Conservation (phyloP, 2,113 vertebrate genomes). For the Austrofundulus limnaeus region DNA sequence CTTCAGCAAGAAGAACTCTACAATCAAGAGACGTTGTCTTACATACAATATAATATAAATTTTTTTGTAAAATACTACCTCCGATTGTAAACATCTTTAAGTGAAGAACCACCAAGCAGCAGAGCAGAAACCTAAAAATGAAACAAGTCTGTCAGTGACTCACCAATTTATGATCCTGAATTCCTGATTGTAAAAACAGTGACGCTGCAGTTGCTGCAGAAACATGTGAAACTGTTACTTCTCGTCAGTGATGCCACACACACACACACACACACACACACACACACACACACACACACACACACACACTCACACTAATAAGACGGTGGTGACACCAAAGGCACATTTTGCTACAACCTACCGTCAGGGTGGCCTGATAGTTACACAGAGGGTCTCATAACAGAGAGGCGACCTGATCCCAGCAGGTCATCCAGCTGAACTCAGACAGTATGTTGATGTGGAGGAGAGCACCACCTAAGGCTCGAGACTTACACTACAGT, state of each 20-base stretch:
- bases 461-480: conserved; percentile 50
- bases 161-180: conserved; percentile 13
- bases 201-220: conserved; percentile 25
- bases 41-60: no score
- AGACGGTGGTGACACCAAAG: conserved; percentile 22
- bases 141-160: background rate
- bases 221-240: conserved; percentile 30
- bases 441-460: conserved; percentile 5
- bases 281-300: conserved; percentile 26
- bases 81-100: background rate
- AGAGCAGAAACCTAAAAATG: background rate
- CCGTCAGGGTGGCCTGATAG: conserved; percentile 60
- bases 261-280: conserved; percentile 34
- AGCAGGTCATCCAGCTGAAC: conserved; percentile 13
- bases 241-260: conserved; percentile 11
- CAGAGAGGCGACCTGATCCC: conserved; percentile 41
- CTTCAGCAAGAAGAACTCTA: background rate
- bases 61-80: background rate
- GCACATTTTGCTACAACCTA: conserved; percentile 38
- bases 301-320: conserved; percentile 33
- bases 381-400: conserved; percentile 35
- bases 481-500: conserved; percentile 14
- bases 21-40: no score
- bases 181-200: conserved; percentile 53
- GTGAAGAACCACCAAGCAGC: background rate